These are phyloP conservation scores for Brotogeris chrysoptera DNA, from an alignment of 2,797 vertebrate genomes.

Conservation along the genomic window DNA sequence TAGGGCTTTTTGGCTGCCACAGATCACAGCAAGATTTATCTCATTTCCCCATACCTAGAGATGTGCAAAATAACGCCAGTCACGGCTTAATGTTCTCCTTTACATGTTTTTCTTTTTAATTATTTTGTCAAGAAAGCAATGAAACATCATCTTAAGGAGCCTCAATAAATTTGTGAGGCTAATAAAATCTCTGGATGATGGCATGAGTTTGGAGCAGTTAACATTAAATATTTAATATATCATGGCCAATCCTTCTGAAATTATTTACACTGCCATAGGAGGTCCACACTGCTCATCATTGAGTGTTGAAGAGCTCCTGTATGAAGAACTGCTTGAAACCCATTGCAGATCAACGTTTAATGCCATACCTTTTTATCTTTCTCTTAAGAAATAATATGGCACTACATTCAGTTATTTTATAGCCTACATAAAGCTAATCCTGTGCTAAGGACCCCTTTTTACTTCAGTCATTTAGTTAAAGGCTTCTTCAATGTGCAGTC, in stretches of 20 bases:
- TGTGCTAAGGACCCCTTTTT: conserved; percentile 19
- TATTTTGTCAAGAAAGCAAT: conserved; percentile 33
- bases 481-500: neutral
- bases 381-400: conserved; percentile 20
- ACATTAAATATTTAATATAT: neutral
- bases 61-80: neutral
- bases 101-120: conserved; percentile 38
- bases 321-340: neutral
- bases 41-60: neutral
- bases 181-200: conserved; percentile 16
- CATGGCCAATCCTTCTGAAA: neutral
- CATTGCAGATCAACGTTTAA: conserved; percentile 8
- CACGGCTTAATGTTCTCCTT: conserved; percentile 12
- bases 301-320: neutral
- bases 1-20: neutral
- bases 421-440: conserved; percentile 16
- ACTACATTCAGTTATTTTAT: conserved; percentile 21
- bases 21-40: neutral
- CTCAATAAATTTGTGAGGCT: neutral
- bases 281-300: fast-evolving
- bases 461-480: neutral
- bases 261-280: neutral
- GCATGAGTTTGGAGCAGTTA: conserved; percentile 8
- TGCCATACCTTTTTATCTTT: neutral
- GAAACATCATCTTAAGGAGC: neutral